Evolutionary conservation across 2,888 invertebrate species (phyloP).

Genomic region (Mechanitis messenoides): DNA sequence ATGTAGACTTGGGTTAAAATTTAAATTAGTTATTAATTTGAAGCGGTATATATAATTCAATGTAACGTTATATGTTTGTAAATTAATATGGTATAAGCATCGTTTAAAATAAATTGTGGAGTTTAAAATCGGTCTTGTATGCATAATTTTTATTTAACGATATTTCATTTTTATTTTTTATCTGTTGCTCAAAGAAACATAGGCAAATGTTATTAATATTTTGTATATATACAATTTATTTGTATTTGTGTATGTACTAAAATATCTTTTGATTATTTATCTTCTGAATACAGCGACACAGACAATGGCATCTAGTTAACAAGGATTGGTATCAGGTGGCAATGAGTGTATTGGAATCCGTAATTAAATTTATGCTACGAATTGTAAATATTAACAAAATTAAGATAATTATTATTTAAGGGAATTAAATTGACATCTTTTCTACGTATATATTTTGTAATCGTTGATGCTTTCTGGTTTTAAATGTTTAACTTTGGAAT

Average conservation of each 20-base stretch:
- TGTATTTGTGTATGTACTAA: slow-evolving; percentile 30
- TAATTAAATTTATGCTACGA: slow-evolving; percentile 10
- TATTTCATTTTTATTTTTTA: neutral
- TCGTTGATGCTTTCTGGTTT: neutral
- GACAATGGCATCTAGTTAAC: slow-evolving; percentile 42
- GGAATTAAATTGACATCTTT: too few relatives aligned
- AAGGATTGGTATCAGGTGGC: slow-evolving; percentile 45
- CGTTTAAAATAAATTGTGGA: neutral
- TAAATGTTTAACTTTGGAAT: too few relatives aligned
- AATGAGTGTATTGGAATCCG: slow-evolving; percentile 30
- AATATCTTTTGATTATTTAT: slow-evolving; percentile 50
- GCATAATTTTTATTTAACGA: neutral
- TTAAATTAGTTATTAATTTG: slow-evolving; percentile 6
- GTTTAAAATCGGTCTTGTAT: neutral
- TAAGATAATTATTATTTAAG: neutral
- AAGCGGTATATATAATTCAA: slow-evolving; percentile 5
- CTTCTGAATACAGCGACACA: slow-evolving; percentile 37
- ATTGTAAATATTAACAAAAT: slow-evolving; percentile 5
- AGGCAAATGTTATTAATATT: too few relatives aligned
- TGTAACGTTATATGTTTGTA: slow-evolving; percentile 3
- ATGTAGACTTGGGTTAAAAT: slow-evolving; percentile 5
- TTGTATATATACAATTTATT: too few relatives aligned
- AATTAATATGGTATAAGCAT: neutral
- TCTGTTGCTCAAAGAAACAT: too few relatives aligned
- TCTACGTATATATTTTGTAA: neutral